Conservation (phyloP, 1,140 invertebrate genomes). For the Lethocerus indicus region DNA sequence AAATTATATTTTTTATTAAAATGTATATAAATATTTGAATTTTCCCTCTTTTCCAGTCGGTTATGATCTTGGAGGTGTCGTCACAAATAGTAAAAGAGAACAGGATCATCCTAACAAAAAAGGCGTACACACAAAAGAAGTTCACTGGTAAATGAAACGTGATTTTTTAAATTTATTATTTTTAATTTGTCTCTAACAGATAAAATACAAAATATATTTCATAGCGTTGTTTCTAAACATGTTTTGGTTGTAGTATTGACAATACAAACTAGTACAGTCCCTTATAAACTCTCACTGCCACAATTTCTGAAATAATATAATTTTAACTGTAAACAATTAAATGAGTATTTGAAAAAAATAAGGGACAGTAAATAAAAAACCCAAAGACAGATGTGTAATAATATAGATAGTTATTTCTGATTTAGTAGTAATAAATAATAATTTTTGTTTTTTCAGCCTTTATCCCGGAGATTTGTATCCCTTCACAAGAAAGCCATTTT, state of each 20-base stretch:
- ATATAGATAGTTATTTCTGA: too few relatives aligned
- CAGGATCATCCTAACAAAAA: conserved; percentile 42
- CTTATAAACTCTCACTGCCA: too few relatives aligned
- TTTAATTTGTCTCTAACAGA: conserved; percentile 1
- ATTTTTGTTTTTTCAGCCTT: conserved; percentile 34
- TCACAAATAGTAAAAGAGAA: conserved; percentile 70
- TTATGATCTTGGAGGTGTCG: conserved; percentile 82
- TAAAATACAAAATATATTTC: too few relatives aligned
- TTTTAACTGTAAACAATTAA: too few relatives aligned
- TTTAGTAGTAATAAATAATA: not conserved
- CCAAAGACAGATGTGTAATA: too few relatives aligned
- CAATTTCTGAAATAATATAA: too few relatives aligned
- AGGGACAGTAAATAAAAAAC: too few relatives aligned
- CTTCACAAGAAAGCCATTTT: conserved; percentile 33
- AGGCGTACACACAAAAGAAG: conserved; percentile 50
- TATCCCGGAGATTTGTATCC: conserved; percentile 89
- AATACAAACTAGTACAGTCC: too few relatives aligned
- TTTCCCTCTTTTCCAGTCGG: conserved; percentile 41
- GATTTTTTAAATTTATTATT: conserved; percentile 4
- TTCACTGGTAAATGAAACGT: conserved; percentile 49
- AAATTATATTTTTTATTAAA: not conserved
- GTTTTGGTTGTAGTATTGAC: too few relatives aligned
- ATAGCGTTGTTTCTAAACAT: too few relatives aligned
- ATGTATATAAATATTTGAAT: not conserved
- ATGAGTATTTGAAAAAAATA: too few relatives aligned